A percentile compares a stretch with the other conserved stretches of the same genome.
These are phyloP conservation scores for Malachius bipustulatus DNA, from an alignment of 2,888 invertebrate genomes.

Conservation along the genomic window DNA sequence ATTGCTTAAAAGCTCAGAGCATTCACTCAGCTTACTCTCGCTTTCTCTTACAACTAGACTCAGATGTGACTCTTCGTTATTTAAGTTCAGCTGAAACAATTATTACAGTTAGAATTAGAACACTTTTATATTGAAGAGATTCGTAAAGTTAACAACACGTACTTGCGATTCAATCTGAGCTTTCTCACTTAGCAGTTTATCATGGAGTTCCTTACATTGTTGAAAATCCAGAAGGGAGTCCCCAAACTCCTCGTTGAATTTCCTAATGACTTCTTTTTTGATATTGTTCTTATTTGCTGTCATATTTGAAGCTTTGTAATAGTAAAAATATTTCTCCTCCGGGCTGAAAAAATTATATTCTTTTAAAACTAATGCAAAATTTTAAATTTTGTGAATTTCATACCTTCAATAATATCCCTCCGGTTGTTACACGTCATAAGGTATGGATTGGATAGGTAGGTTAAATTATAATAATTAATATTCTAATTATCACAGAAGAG, in stretches of 20 bases:
- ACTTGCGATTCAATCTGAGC: slow-evolving; percentile 38
- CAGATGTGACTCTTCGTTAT: slow-evolving; percentile 48
- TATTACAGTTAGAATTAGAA: no score
- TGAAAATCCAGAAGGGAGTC: slow-evolving; percentile 41
- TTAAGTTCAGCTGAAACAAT: slow-evolving; percentile 40
- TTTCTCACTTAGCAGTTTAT: slow-evolving; percentile 34
- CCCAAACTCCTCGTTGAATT: slow-evolving; percentile 44
- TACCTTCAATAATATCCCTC: no score
- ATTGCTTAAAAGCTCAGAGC: slow-evolving; percentile 36
- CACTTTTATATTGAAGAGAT: slow-evolving; percentile 2
- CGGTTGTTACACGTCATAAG: no score
- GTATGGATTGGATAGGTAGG: no score
- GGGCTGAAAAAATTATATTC: no score
- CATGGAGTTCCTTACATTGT: slow-evolving; percentile 40
- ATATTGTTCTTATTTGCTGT: no score
- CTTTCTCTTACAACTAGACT: slow-evolving; percentile 42
- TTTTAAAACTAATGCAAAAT: no score
- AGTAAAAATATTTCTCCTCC: no score
- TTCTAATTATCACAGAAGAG: no score
- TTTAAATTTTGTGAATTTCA: no score
- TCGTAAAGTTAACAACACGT: slow-evolving; percentile 13
- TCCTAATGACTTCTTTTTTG: slow-evolving; percentile 34
- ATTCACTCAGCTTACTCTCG: slow-evolving; percentile 39
- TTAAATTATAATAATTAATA: no score
- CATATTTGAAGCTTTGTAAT: no score